Percentiles rank a stretch among this genome's conserved stretches.
Evolutionary conservation across 2,888 invertebrate species (phyloP).

Genomic region (Prionchulus punctatus): DNA sequence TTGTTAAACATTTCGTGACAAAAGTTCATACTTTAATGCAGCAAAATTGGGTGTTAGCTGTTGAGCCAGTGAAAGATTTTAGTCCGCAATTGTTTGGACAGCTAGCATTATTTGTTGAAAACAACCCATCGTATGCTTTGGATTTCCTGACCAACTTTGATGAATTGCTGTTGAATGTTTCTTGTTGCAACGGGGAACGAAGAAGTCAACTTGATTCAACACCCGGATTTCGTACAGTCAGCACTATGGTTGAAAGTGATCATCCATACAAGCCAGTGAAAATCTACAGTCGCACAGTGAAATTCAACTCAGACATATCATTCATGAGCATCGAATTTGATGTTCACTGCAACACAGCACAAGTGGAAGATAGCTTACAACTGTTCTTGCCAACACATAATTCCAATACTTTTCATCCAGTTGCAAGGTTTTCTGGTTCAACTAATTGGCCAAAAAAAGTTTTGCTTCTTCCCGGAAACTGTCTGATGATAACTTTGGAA

Average conservation of each 20-base stretch:
- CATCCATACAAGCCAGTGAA: constrained; percentile 73
- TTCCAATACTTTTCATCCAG: background rate
- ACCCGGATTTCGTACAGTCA: background rate
- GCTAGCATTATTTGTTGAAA: constrained; percentile 23
- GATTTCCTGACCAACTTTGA: constrained; percentile 25
- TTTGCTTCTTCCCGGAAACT: constrained; percentile 44
- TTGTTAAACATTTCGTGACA: background rate
- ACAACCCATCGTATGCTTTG: constrained; percentile 19
- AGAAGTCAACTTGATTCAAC: background rate
- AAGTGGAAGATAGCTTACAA: constrained; percentile 65
- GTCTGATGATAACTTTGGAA: constrained; percentile 83
- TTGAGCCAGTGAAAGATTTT: background rate
- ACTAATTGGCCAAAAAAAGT: constrained; percentile 64
- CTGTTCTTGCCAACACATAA: constrained; percentile 30
- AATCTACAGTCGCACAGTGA: constrained; percentile 41
- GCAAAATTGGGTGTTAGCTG: background rate
- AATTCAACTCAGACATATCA: constrained; percentile 68
- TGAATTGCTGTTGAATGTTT: constrained; percentile 22
- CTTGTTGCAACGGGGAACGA: constrained; percentile 17
- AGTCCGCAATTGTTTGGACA: constrained; percentile 17
- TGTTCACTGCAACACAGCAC: constrained; percentile 71
- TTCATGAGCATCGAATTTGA: constrained; percentile 90
- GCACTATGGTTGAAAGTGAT: constrained; percentile 58
- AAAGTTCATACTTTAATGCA: background rate
- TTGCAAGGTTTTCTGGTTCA: constrained; percentile 36